These are phyloP conservation scores for Formica exsecta DNA, from an alignment of 1,140 invertebrate genomes.

Conservation along the genomic window DNA sequence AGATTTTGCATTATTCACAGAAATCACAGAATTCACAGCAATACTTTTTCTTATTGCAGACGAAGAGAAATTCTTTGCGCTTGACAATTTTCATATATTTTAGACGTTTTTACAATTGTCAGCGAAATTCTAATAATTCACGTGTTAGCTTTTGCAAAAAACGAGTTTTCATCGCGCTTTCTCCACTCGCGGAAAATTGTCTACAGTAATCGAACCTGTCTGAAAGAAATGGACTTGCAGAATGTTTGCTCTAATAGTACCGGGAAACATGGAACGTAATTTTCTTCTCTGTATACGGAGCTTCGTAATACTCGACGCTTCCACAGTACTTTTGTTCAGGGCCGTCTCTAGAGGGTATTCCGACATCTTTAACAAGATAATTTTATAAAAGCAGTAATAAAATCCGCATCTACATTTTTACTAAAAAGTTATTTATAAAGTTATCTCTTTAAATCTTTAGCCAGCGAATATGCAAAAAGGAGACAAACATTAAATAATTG, in stretches of 20 bases:
- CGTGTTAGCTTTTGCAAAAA: conserved; percentile 4
- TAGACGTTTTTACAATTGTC: conserved; percentile 31
- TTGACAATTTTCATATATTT: conserved; percentile 15
- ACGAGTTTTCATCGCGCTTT: conserved; percentile 32
- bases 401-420: neutral
- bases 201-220: conserved; percentile 58
- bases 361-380: neutral
- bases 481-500: neutral
- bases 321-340: conserved; percentile 40
- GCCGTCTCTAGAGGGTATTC: neutral
- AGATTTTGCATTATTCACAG: too few relatives aligned
- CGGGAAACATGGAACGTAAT: conserved; percentile 62
- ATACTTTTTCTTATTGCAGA: conserved; percentile 12
- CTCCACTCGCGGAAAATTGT: conserved; percentile 29
- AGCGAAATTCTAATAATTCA: conserved; percentile 55
- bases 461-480: too few relatives aligned
- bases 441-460: too few relatives aligned
- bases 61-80: neutral
- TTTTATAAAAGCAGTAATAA: neutral
- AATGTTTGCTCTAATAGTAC: conserved; percentile 69
- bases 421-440: neutral
- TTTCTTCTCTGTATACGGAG: conserved; percentile 58
- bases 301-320: conserved; percentile 46
- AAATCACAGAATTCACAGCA: too few relatives aligned
- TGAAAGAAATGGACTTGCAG: conserved; percentile 39